These are phyloP conservation scores for Garra rufa DNA, from an alignment of 2,113 vertebrate genomes.

Conservation along the genomic window DNA sequence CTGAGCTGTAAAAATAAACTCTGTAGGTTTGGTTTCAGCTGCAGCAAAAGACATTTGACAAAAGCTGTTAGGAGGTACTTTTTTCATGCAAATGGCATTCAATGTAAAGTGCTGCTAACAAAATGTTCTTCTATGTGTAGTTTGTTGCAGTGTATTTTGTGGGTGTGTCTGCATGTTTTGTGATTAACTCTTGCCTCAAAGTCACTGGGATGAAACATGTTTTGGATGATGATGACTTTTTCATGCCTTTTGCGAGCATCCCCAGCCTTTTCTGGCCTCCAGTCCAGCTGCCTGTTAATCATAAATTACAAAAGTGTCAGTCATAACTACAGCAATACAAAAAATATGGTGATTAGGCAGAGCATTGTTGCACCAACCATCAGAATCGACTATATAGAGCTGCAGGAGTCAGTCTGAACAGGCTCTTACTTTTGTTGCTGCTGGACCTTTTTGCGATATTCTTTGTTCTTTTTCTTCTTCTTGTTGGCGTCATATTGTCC, in stretches of 20 bases:
- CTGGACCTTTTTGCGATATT: conserved; percentile 91
- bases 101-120: neutral
- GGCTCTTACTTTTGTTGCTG: conserved; percentile 89
- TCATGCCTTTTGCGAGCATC: conserved; percentile 83
- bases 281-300: conserved; percentile 88
- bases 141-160: neutral
- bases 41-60: neutral
- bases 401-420: neutral
- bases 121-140: neutral
- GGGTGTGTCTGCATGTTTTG: neutral
- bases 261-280: conserved; percentile 91
- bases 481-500: conserved; percentile 93
- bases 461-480: conserved; percentile 95
- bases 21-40: neutral
- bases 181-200: conserved; percentile 50
- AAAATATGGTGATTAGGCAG: neutral
- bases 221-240: conserved; percentile 91
- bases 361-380: neutral
- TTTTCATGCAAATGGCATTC: neutral
- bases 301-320: neutral
- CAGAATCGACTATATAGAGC: neutral
- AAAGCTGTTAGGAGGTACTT: neutral
- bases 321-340: neutral
- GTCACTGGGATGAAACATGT: conserved; percentile 97
- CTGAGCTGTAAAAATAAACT: neutral